phyloP scores from a whole-genome alignment of 1,140 invertebrate genomes.

The Proales similis region DNA sequence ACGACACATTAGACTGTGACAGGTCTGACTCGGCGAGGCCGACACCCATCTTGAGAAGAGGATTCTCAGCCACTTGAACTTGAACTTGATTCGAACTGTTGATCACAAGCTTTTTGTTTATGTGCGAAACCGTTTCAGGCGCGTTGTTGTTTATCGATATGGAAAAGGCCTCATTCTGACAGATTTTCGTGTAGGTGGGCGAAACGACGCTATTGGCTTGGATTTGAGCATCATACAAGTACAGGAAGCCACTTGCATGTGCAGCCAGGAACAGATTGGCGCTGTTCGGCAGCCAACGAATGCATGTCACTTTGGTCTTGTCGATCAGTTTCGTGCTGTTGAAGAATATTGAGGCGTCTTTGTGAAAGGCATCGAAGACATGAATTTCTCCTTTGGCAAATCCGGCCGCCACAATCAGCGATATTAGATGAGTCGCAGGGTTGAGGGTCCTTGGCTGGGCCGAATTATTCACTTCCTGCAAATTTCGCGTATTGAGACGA shows the following conservation, averaged over 20 bases:
- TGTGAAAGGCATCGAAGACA: conserved; percentile 35
- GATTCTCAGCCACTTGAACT: conserved; percentile 11
- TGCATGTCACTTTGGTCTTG: conserved; percentile 95
- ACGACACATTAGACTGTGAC: background rate
- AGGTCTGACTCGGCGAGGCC: conserved; percentile 1
- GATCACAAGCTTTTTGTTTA: background rate
- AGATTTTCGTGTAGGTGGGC: conserved; percentile 20
- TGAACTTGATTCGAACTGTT: conserved; percentile 11
- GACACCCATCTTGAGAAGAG: conserved; percentile 13
- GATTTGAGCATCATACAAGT: conserved; percentile 92
- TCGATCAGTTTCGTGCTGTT: conserved; percentile 77
- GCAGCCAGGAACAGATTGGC: conserved; percentile 84
- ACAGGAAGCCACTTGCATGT: conserved; percentile 90
- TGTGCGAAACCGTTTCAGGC: background rate
- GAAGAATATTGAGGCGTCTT: conserved; percentile 33
- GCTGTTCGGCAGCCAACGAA: conserved; percentile 90
- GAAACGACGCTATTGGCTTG: conserved; percentile 58
- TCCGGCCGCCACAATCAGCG: conserved; percentile 34
- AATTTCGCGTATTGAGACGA: conserved; percentile 1
- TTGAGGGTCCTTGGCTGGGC: conserved; percentile 10
- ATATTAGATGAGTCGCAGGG: conserved; percentile 1
- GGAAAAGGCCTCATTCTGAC: conserved; percentile 25
- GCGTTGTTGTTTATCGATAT: conserved; percentile 18
- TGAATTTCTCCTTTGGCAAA: conserved; percentile 37
- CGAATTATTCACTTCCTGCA: conserved; percentile 7